Evolutionary conservation across 2,888 invertebrate genomes (phyloP).

Genomic region (Sinelater perroti): DNA sequence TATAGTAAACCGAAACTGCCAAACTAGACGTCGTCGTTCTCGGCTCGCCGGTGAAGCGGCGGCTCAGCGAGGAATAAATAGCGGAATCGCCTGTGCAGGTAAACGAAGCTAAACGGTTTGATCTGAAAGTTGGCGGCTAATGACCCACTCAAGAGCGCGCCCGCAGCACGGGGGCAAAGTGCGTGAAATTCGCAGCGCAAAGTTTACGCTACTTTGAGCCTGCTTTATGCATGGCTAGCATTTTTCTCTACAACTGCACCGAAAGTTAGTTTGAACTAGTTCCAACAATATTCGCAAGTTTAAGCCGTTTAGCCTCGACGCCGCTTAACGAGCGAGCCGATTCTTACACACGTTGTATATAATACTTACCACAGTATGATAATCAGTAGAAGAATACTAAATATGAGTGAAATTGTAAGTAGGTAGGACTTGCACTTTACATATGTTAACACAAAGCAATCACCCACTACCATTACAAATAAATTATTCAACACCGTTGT

Average conservation of each 20-base stretch:
- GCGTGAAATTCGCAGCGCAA: too few species aligned
- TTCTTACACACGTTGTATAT: constrained; percentile 31
- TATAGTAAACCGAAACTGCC: constrained; percentile 35
- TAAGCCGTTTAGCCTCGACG: too few species aligned
- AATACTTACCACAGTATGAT: constrained; percentile 30
- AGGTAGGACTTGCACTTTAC: constrained; percentile 48
- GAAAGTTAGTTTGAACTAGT: too few species aligned
- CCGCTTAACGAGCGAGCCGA: not conserved
- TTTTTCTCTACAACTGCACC: too few species aligned
- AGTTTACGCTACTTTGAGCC: too few species aligned
- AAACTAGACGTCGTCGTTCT: constrained; percentile 28
- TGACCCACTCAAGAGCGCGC: not conserved
- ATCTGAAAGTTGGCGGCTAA: not conserved
- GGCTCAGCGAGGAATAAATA: too few species aligned
- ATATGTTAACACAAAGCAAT: constrained; percentile 43
- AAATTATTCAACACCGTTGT: constrained; percentile 32
- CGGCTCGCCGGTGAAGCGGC: too few species aligned
- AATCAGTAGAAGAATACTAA: constrained; percentile 34
- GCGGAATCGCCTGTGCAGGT: too few species aligned
- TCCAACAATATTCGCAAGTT: too few species aligned
- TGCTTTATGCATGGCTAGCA: too few species aligned
- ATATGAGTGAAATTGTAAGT: constrained; percentile 36
- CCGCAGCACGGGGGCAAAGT: too few species aligned
- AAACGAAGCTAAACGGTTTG: not conserved
- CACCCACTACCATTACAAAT: constrained; percentile 42